Evolutionary conservation across 2,113 vertebrate species (phyloP).

Genomic region (Anolis carolinensis): DNA sequence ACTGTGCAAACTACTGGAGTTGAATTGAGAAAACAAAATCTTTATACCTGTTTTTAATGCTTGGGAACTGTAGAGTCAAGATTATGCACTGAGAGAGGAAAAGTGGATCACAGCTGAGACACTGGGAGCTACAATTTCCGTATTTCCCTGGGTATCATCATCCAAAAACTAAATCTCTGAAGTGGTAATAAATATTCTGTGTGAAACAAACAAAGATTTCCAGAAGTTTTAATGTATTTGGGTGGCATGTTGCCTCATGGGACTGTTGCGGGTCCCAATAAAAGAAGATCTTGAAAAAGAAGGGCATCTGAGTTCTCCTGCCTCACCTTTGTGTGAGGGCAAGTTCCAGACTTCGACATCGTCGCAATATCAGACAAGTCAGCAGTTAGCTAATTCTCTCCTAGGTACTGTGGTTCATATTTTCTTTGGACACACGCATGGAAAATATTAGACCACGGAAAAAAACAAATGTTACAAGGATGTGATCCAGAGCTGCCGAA

Average conservation of each 20-base stretch:
- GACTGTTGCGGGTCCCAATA: background rate
- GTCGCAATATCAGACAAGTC: background rate
- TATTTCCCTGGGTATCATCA: background rate
- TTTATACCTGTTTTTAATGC: background rate
- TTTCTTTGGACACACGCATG: constrained; percentile 45
- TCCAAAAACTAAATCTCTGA: background rate
- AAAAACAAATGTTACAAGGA: background rate
- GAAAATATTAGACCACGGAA: constrained; percentile 64
- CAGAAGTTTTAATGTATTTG: background rate
- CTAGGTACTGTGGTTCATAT: background rate
- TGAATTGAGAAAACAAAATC: background rate
- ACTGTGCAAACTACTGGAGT: background rate
- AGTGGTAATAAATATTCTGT: background rate
- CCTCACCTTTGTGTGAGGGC: accelerated
- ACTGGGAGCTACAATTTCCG: background rate
- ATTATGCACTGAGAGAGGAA: background rate
- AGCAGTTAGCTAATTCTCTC: background rate
- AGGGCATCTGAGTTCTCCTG: background rate
- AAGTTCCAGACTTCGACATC: accelerated
- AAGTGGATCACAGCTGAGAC: background rate
- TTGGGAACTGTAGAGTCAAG: background rate
- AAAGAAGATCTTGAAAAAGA: background rate
- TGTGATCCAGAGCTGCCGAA: accelerated
- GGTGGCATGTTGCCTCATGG: background rate
- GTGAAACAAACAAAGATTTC: background rate